Evolutionary conservation across 2,888 invertebrate genomes (phyloP), one percentile per base, ranked within the genome.

Genomic region (Nephrotoma appendiculata): DNA sequence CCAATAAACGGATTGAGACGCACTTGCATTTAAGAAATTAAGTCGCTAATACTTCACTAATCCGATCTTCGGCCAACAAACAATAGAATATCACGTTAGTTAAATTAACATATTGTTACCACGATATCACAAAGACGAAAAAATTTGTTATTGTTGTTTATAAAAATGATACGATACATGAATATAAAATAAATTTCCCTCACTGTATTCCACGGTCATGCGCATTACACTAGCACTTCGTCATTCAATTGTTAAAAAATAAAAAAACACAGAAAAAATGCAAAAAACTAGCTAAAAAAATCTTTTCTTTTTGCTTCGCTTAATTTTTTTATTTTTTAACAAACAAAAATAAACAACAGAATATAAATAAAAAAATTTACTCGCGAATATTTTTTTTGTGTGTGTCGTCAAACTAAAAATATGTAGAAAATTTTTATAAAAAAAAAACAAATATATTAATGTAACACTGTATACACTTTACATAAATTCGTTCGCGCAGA

Each of bases 321-420:
- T 84, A n/a, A 42, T 84, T 42, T 83, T 83, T 41, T 42, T 84
- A n/a, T 42, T 84, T n/a, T 84, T 84, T 41, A 15, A 41, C 84
- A 43, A 84, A 84, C 84, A 84, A 84, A 84, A 84, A 84, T 42
- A 43, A 84, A 84, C 84, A 84, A 84, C 43, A 42, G 43, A 84
- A 84, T 15, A 71, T 71, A 15, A 71, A 15, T 9, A 41, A 41
- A n/a, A 84, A 84, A 84, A 84, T 15, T 12, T 84, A 42, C 41
- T 42, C 41, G 43, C 43, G 43, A 84, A 84, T 84, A n/a, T 5
- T 84, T 12, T 84, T 84, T 83, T 83, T 48, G 11, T 84, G 41
- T 42, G 84, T 84, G 41, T 43, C 84, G 43, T 43, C 84, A 84
- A 84, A 84, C 41, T 15, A 84, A 84, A 84, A 84, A 84, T 43